Conservation (phyloP, 37 sponge, comb jelly and placozoan species). For the Oscarella lobularis region DNA sequence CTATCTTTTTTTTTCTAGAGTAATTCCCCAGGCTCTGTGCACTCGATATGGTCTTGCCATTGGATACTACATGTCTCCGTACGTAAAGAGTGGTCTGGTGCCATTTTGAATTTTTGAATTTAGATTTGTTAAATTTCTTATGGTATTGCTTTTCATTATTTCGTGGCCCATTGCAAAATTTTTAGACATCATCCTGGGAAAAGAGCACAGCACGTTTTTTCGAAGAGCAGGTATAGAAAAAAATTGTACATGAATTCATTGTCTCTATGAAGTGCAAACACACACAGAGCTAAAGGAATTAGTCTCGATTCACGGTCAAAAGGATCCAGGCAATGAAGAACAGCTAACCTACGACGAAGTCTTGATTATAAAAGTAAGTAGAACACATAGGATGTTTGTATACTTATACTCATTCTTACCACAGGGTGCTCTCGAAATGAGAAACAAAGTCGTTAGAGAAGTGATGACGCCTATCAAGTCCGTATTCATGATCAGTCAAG, state of each 20-base stretch:
- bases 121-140: conserved; percentile 38
- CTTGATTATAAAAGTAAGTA: conserved; percentile 56
- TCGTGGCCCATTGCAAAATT: conserved; percentile 55
- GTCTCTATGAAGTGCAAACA: not conserved
- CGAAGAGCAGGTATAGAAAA: conserved; percentile 52
- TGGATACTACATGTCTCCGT: conserved; percentile 78
- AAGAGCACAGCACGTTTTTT: conserved; percentile 52
- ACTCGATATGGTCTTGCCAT: conserved; percentile 73
- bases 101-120: not conserved
- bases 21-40: conserved; percentile 75
- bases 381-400: not conserved
- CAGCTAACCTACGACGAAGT: conserved; percentile 63
- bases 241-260: not conserved
- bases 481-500: conserved; percentile 54
- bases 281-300: conserved; percentile 46
- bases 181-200: conserved; percentile 53
- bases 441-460: conserved; percentile 56
- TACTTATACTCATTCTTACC: not conserved
- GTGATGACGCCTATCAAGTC: conserved; percentile 61
- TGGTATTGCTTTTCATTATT: conserved; percentile 45
- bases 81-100: conserved; percentile 8
- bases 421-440: conserved; percentile 69
- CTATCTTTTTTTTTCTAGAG: conserved; percentile 15
- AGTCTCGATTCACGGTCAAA: conserved; percentile 45
- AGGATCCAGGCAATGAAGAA: conserved; percentile 36